Evolutionary conservation across 2,113 vertebrate genomes (phyloP).

Genomic region (Nipponia nippon): DNA sequence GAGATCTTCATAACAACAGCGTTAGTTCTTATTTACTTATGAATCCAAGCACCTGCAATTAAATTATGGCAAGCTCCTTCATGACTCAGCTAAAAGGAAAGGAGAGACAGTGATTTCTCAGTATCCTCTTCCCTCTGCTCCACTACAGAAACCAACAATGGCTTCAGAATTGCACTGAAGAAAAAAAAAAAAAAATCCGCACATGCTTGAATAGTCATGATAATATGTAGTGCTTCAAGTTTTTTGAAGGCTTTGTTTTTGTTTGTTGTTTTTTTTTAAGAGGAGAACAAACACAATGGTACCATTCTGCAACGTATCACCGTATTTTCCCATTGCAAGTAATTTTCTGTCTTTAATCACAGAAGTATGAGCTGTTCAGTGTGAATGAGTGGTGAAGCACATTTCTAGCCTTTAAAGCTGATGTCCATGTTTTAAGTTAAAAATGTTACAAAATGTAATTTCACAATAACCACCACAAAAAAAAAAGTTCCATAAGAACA

Average conservation of each 20-base stretch:
- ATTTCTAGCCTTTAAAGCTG: background rate
- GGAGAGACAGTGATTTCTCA: constrained; percentile 1
- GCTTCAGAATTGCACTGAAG: background rate
- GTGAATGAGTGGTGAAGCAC: background rate
- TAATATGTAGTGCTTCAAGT: background rate
- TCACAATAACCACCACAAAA: background rate
- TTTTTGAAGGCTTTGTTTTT: background rate
- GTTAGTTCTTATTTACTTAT: constrained; percentile 12
- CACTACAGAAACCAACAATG: background rate
- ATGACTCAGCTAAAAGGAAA: constrained; percentile 56
- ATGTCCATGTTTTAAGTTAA: background rate
- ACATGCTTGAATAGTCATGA: background rate
- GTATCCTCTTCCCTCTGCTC: constrained; percentile 1
- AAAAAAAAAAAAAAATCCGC: background rate
- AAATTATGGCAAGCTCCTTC: constrained; percentile 40
- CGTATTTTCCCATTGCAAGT: background rate
- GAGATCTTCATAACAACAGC: background rate
- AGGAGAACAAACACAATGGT: background rate
- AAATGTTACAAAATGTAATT: background rate
- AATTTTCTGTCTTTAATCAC: background rate
- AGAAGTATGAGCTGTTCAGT: background rate
- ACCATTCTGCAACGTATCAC: background rate
- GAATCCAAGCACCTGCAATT: constrained; percentile 40
- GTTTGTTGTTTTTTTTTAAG: background rate
- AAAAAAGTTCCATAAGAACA: background rate